These are phyloP conservation scores for Bursaphelenchus okinawaensis DNA, from an alignment of 2,888 invertebrate species.

Conservation along the genomic window DNA sequence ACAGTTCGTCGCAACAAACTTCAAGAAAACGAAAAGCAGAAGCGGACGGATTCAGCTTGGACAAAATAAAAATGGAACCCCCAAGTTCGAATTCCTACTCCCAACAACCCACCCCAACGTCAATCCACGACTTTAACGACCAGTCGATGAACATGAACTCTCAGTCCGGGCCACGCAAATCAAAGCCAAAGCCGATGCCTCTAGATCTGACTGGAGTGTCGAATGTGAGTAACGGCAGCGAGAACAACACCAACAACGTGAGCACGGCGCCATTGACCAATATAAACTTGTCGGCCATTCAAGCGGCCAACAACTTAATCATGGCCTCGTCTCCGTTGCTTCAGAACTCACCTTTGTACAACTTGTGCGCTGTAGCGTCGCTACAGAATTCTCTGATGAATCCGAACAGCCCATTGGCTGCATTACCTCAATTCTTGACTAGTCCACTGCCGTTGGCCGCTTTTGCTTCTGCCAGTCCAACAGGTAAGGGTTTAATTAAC, in stretches of 20 bases:
- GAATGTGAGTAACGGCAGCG: neutral
- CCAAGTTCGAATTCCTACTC: neutral
- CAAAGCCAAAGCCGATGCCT: slow-evolving; percentile 10
- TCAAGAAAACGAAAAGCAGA: slow-evolving; percentile 7
- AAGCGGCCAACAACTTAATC: slow-evolving; percentile 1
- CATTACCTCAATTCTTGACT: slow-evolving; percentile 10
- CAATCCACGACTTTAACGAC: neutral
- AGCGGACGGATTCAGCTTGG: neutral
- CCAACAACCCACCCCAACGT: neutral
- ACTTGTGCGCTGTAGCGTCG: slow-evolving; percentile 9
- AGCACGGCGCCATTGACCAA: neutral
- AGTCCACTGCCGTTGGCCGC: slow-evolving; percentile 14
- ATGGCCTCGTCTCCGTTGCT: slow-evolving; percentile 2
- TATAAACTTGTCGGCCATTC: neutral
- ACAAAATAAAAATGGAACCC: slow-evolving; percentile 11
- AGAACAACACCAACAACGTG: neutral
- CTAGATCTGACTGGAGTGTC: slow-evolving; percentile 9
- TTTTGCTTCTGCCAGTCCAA: slow-evolving; percentile 16
- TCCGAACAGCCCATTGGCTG: slow-evolving; percentile 9
- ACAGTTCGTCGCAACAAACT: neutral
- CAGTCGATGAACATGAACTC: neutral
- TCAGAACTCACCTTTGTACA: slow-evolving; percentile 5
- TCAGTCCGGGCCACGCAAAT: neutral
- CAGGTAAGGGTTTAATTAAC: slow-evolving; percentile 8
- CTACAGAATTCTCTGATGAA: slow-evolving; percentile 11